These are phyloP conservation scores for Planococcus citri DNA, from an alignment of 1,140 invertebrate genomes.

Conservation along the genomic window DNA sequence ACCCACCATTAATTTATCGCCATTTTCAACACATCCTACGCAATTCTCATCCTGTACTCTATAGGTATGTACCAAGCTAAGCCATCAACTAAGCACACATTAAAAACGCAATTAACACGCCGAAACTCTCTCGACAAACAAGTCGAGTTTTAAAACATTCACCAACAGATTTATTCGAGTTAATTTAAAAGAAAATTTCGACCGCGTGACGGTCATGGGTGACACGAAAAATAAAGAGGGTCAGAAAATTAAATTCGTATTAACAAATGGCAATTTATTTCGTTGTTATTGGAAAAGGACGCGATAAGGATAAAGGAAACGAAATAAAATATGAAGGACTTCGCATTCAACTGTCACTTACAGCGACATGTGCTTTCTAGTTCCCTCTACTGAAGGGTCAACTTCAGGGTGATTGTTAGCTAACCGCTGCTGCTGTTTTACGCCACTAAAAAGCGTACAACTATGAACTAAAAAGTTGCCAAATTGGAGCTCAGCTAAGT, in stretches of 20 bases:
- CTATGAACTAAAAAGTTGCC: conserved; percentile 2
- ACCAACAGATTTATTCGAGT: neutral
- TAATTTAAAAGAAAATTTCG: neutral
- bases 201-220: neutral
- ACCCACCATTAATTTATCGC: too few species aligned
- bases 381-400: neutral
- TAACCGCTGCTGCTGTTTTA: neutral
- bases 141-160: neutral
- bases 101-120: too few species aligned
- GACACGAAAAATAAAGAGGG: conserved; percentile 6
- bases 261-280: conserved; percentile 2
- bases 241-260: conserved; percentile 8
- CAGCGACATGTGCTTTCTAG: neutral
- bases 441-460: conserved; percentile 6
- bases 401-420: neutral
- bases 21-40: too few species aligned
- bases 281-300: conserved; percentile 6
- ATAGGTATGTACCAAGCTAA: too few species aligned
- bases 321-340: conserved; percentile 7
- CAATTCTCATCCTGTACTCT: too few species aligned
- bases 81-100: too few species aligned
- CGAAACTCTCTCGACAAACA: too few species aligned
- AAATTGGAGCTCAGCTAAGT: conserved; percentile 1
- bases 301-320: conserved; percentile 1
- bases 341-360: conserved; percentile 2